Percentiles rank a stretch among this genome's conserved stretches.
These are phyloP conservation scores for Achlya flavicornis DNA, from an alignment of 2,888 invertebrate species.

Conservation along the genomic window DNA sequence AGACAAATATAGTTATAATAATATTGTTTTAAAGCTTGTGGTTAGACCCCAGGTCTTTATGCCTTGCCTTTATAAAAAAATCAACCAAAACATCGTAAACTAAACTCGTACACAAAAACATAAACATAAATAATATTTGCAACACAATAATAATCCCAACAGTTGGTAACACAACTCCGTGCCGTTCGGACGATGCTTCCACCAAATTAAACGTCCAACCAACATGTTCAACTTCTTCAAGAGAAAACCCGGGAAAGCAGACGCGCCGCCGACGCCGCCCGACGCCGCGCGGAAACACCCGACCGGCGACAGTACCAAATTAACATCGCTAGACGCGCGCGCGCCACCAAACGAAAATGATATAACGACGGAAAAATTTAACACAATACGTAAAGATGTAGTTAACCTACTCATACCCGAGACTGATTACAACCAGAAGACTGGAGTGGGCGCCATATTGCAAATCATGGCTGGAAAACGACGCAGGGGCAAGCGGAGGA, in stretches of 20 bases:
- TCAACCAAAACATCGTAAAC: slow-evolving; percentile 16
- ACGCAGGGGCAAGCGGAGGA: slow-evolving; percentile 60
- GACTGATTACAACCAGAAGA: slow-evolving; percentile 71
- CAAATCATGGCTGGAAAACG: slow-evolving; percentile 78
- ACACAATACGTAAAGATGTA: slow-evolving; percentile 72
- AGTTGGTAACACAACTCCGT: slow-evolving; percentile 51
- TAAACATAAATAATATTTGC: slow-evolving; percentile 16
- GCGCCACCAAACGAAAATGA: slow-evolving; percentile 59
- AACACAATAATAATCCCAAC: slow-evolving; percentile 38
- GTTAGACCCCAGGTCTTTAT: not conserved
- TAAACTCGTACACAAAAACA: slow-evolving; percentile 11
- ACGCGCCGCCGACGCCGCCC: slow-evolving; percentile 46
- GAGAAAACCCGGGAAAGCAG: slow-evolving; percentile 75
- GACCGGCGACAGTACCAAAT: slow-evolving; percentile 46
- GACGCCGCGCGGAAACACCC: slow-evolving; percentile 52
- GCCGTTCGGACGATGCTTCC: slow-evolving; percentile 58
- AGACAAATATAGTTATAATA: no score
- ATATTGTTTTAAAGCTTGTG: no score
- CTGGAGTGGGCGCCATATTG: slow-evolving; percentile 70
- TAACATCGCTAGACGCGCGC: slow-evolving; percentile 62
- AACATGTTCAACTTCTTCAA: slow-evolving; percentile 79
- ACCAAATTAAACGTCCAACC: slow-evolving; percentile 34
- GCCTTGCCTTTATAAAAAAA: not conserved
- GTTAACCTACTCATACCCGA: slow-evolving; percentile 73
- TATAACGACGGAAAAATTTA: slow-evolving; percentile 53